phyloP scores from a whole-genome alignment of 2,113 vertebrate species.

The Bungarus multicinctus region DNA sequence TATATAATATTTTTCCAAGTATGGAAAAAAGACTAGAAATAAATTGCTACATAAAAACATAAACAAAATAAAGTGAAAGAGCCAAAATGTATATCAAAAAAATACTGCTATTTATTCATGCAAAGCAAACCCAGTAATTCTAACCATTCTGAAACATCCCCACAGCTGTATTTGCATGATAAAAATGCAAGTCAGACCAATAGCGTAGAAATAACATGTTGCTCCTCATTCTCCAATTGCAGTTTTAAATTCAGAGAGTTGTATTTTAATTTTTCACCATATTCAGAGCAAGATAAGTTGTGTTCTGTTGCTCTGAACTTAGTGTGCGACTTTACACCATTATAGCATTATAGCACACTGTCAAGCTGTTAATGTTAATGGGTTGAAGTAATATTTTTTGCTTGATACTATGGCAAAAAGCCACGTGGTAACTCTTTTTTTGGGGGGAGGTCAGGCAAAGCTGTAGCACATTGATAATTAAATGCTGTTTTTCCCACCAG shows the following conservation, averaged over 20 bases:
- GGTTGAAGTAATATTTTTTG: neutral
- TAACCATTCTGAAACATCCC: neutral
- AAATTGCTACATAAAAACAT: neutral
- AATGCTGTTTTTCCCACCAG: neutral
- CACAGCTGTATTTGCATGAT: neutral
- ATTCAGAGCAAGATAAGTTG: neutral
- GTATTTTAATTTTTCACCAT: neutral
- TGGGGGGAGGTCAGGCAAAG: neutral
- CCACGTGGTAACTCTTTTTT: neutral
- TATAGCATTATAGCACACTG: neutral
- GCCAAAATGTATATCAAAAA: neutral
- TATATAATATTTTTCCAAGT: neutral
- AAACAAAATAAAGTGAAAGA: neutral
- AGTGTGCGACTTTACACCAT: neutral
- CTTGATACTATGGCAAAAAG: neutral
- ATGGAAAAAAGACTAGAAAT: neutral
- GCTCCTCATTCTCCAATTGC: neutral
- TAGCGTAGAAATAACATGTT: neutral
- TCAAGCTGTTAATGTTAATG: neutral
- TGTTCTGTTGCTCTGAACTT: neutral
- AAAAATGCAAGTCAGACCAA: neutral
- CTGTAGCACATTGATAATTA: neutral
- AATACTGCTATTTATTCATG: neutral
- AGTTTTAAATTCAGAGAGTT: neutral
- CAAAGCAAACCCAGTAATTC: neutral